A percentile compares a stretch with the other conserved stretches of the same genome.
Evolutionary conservation across 2,888 invertebrate species (phyloP).

Genomic region (Dryobota labecula): DNA sequence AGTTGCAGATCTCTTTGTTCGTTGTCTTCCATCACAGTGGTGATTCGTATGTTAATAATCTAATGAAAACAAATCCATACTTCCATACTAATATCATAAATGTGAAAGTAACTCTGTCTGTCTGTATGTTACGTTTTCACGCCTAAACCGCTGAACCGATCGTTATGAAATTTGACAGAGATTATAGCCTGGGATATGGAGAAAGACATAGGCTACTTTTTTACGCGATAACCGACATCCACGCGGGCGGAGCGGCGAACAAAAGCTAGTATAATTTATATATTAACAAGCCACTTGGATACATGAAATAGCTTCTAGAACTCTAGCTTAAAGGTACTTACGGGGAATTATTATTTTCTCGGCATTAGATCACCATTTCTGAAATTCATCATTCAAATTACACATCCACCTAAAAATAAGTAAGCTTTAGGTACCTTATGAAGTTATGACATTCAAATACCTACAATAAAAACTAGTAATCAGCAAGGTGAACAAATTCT

Average conservation of each 20-base stretch:
- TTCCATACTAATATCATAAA: too few relatives aligned
- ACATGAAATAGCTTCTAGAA: background rate
- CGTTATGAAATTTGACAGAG: too few relatives aligned
- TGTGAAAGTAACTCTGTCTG: too few relatives aligned
- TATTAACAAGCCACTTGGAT: background rate
- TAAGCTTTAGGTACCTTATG: conserved; percentile 42
- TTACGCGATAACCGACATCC: too few relatives aligned
- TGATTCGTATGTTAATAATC: conserved; percentile 5
- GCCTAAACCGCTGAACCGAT: too few relatives aligned
- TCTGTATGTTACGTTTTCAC: too few relatives aligned
- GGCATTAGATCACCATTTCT: conserved; percentile 18
- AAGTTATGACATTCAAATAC: conserved; percentile 61
- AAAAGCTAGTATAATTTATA: background rate
- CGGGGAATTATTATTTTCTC: background rate
- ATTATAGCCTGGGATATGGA: too few relatives aligned
- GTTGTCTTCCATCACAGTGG: background rate
- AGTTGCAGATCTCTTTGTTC: conserved; percentile 20
- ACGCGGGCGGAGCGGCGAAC: too few relatives aligned
- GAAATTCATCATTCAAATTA: conserved; percentile 8
- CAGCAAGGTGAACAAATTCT: conserved; percentile 78
- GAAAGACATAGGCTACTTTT: too few relatives aligned
- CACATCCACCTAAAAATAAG: conserved; percentile 28
- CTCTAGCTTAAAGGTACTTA: background rate
- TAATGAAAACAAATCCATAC: background rate
- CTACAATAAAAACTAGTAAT: conserved; percentile 65